phyloP scores from a whole-genome alignment of 1,140 invertebrate genomes.

The Apis cerana region DNA sequence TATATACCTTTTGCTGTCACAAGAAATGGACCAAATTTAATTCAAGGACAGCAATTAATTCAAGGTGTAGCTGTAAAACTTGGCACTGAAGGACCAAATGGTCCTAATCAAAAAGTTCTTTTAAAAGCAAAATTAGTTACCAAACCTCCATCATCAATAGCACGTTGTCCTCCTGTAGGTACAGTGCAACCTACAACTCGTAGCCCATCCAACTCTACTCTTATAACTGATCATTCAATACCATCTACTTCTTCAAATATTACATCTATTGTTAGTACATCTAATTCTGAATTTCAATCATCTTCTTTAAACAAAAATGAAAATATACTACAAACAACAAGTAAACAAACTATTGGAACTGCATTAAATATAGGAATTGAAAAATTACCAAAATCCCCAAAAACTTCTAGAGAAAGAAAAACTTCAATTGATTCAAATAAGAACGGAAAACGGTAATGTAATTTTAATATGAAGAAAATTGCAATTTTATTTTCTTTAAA shows the following conservation, averaged over 20 bases:
- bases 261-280: constrained; percentile 34
- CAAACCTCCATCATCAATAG: constrained; percentile 82
- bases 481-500: constrained; percentile 9
- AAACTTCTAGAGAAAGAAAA: constrained; percentile 71
- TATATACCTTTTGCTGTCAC: constrained; percentile 85
- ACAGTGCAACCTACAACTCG: constrained; percentile 83
- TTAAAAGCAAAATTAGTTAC: constrained; percentile 86
- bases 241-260: constrained; percentile 67
- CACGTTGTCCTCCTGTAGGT: constrained; percentile 82
- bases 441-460: constrained; percentile 65
- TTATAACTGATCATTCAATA: constrained; percentile 46
- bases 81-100: constrained; percentile 84
- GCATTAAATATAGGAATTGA: constrained; percentile 41
- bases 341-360: constrained; percentile 34
- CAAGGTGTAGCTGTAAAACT: constrained; percentile 87
- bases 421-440: constrained; percentile 63
- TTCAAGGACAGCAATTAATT: constrained; percentile 81
- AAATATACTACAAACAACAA: constrained; percentile 1
- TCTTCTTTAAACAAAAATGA: constrained; percentile 40
- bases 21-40: constrained; percentile 77
- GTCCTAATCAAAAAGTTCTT: constrained; percentile 84
- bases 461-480: neutral
- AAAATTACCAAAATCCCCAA: constrained; percentile 73
- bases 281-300: constrained; percentile 62
- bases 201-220: constrained; percentile 63